These are phyloP conservation scores for Aphelinus certus DNA, from an alignment of 1,140 invertebrate genomes.

Conservation along the genomic window DNA sequence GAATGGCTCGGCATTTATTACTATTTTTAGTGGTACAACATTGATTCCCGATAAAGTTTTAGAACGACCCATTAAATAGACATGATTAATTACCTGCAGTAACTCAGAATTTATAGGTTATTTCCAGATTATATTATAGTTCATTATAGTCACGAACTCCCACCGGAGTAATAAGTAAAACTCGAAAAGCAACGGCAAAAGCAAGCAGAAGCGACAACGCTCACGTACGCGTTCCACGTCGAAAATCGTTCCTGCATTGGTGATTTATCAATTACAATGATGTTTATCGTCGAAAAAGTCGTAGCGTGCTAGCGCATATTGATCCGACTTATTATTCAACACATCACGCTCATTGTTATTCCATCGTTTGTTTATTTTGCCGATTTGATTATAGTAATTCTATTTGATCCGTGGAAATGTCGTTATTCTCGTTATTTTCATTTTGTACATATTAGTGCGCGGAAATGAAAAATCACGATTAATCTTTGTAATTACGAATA, in stretches of 20 bases:
- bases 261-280: conserved; percentile 8
- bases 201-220: not conserved
- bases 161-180: not conserved
- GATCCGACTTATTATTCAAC: conserved; percentile 21
- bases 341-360: conserved; percentile 3
- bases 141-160: not conserved
- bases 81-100: too few relatives aligned
- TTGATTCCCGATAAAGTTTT: too few relatives aligned
- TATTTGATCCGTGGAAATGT: not conserved
- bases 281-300: conserved; percentile 10
- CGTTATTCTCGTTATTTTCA: not conserved
- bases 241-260: not conserved
- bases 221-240: not conserved
- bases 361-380: conserved; percentile 25
- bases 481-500: too few relatives aligned
- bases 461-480: not conserved
- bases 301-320: not conserved
- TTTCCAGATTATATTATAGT: too few relatives aligned
- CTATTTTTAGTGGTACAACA: too few relatives aligned
- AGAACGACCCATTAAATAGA: too few relatives aligned
- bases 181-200: not conserved
- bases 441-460: not conserved
- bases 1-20: too few relatives aligned
- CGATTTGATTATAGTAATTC: not conserved
- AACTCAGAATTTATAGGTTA: not conserved